These are phyloP conservation scores for Thamnaconus septentrionalis DNA, from an alignment of 2,113 vertebrate species.

Conservation along the genomic window DNA sequence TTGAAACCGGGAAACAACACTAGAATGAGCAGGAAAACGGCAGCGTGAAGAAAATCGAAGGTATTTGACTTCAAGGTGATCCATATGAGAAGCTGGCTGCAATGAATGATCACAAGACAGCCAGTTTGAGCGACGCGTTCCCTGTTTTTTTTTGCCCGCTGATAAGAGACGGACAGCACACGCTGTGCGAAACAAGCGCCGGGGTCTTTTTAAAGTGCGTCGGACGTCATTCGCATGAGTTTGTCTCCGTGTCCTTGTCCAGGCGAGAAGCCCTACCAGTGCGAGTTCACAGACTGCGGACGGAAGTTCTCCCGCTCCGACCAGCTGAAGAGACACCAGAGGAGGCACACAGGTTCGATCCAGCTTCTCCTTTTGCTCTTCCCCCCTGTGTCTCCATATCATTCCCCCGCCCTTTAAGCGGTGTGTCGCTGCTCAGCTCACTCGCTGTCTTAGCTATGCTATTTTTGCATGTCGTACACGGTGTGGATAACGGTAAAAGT, in stretches of 20 bases:
- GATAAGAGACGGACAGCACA: too few species aligned
- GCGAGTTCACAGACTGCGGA: conserved; percentile 97
- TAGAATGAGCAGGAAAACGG: too few species aligned
- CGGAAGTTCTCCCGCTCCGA: conserved; percentile 96
- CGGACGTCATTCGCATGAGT: background rate
- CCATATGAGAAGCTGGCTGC: too few species aligned
- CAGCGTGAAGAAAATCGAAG: too few species aligned
- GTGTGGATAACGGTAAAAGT: conserved; percentile 12
- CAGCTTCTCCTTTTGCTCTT: conserved; percentile 6
- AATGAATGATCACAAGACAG: too few species aligned
- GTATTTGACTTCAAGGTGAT: too few species aligned
- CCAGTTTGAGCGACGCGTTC: too few species aligned
- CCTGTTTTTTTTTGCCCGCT: too few species aligned
- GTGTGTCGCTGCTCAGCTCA: background rate
- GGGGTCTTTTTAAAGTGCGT: background rate
- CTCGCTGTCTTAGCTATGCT: background rate
- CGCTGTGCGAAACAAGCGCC: too few species aligned
- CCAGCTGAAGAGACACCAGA: conserved; percentile 97
- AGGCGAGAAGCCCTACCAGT: conserved; percentile 98
- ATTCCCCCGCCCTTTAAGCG: background rate
- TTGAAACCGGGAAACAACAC: too few species aligned
- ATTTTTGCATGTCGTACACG: conserved; percentile 47
- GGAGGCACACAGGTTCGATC: conserved; percentile 95
- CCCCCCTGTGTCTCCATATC: background rate
- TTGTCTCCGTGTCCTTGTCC: background rate